A percentile compares a stretch with the other conserved stretches of the same genome.
Evolutionary conservation across 2,113 vertebrate species (phyloP).

Genomic region (Tachuris rubrigastra): DNA sequence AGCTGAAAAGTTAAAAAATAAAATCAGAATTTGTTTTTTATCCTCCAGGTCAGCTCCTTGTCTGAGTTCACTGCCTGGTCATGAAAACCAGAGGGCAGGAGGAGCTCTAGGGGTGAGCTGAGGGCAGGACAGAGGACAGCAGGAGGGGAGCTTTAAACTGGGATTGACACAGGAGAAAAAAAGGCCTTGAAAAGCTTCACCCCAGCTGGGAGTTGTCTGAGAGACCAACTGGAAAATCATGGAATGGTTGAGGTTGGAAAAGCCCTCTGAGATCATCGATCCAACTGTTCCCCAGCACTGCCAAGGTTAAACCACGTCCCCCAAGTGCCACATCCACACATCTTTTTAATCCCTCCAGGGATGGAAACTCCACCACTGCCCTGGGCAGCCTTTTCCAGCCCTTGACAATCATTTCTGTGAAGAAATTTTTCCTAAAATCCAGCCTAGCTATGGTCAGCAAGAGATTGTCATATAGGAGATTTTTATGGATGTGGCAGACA

Average conservation of each 20-base stretch:
- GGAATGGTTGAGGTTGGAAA: not conserved
- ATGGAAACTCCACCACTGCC: no score
- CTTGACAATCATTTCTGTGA: not conserved
- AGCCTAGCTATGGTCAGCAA: not conserved
- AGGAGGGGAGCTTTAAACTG: not conserved
- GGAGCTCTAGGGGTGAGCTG: not conserved
- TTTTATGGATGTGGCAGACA: not conserved
- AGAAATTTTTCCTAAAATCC: not conserved
- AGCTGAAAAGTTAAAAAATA: not conserved
- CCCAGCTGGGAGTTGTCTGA: not conserved
- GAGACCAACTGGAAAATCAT: rapidly evolving
- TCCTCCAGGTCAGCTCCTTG: not conserved
- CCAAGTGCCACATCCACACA: rapidly evolving
- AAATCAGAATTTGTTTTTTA: not conserved
- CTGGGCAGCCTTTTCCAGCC: rapidly evolving
- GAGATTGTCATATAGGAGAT: not conserved
- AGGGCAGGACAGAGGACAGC: not conserved
- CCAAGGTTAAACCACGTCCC: not conserved
- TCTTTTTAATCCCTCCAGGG: not conserved
- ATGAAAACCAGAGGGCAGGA: not conserved
- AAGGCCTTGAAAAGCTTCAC: not conserved
- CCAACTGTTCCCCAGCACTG: not conserved
- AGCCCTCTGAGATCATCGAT: no score
- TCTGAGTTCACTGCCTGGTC: not conserved
- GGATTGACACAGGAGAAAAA: not conserved